Evolutionary conservation across 2,797 vertebrate genomes (phyloP), one percentile per base, ranked within the genome.

Genomic region (Sebastes itinus): DNA sequence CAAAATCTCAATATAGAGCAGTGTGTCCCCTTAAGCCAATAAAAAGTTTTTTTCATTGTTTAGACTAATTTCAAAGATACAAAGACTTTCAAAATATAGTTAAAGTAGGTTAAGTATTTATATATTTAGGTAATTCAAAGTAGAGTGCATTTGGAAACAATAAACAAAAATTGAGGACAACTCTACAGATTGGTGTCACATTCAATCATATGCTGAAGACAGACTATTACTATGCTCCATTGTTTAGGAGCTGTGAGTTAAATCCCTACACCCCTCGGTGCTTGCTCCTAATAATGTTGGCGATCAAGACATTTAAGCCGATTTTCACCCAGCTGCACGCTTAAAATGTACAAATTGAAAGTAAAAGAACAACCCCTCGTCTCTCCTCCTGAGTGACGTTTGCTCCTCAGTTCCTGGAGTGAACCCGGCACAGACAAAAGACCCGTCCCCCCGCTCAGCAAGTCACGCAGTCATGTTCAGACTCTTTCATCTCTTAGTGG

Each of bases 351-450:
- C 0, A 60, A 71, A 75, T 4, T 0, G 8, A 72, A 38, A 56
- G 33, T 20, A 22, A 72, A 79, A 76, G 25, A 76, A 67, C 13
- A 76, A 22, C 59, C 66, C 66, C 30, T 59, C 13, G 7, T 54
- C 16, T 78, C 46, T 42, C 55, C 33, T 66, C 65, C 42, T 27
- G 54, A 61, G 49, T 71, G 49, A 82, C 74, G 71, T 81, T 90
- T 68, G 67, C 14, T 25, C 56, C 55, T 46, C 35, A 16, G 64
- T 81, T 88, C 75, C 74, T 58, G 78, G 75, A 85, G 27, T 71
- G 46, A 87, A 86, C 73, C 76, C 22, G 16, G 23, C 56, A 10
- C n/a, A 65, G 74, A 89, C 82, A 77, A 87, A 90, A 84, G 77
- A 54, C 64, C 49, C 23, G 20, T 72, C 80, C 18, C 80, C 18